Percentiles rank a stretch among this genome's conserved stretches.
Conservation (phyloP, 2,113 vertebrate species). For the Thoracochromis brauschi region DNA sequence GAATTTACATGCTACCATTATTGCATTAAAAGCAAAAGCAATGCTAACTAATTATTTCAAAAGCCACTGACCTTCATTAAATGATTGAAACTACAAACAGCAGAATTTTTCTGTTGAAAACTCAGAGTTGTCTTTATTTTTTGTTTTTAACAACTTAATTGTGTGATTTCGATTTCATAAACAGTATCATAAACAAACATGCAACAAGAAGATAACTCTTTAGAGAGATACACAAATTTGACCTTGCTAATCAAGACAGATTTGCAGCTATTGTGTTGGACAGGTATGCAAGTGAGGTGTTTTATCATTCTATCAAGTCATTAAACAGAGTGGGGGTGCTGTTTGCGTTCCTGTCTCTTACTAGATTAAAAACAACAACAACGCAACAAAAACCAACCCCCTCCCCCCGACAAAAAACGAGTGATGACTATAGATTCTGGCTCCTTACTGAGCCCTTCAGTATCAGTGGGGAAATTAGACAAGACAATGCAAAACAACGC, state of each 20-base stretch:
- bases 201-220: neutral
- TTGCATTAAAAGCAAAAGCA: neutral
- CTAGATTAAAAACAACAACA: conserved; percentile 4
- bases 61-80: neutral
- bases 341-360: conserved; percentile 35
- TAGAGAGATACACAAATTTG: neutral
- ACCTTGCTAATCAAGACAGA: neutral
- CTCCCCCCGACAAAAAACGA: neutral
- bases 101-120: neutral
- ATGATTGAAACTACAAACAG: neutral
- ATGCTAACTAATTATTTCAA: neutral
- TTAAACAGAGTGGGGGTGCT: conserved; percentile 30
- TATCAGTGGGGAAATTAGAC: conserved; percentile 44
- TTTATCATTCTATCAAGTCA: conserved; percentile 41
- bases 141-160: neutral
- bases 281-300: neutral
- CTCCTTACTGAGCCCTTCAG: conserved; percentile 27
- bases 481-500: conserved; percentile 51
- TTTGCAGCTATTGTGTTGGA: neutral
- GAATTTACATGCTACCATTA: neutral
- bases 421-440: conserved; percentile 35
- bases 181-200: neutral
- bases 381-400: neutral
- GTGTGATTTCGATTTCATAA: neutral
- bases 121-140: neutral